Percentiles rank a stretch among this genome's conserved stretches.
Evolutionary conservation across 2,888 invertebrate species (phyloP).

Genomic region (Leucophenga montana): DNA sequence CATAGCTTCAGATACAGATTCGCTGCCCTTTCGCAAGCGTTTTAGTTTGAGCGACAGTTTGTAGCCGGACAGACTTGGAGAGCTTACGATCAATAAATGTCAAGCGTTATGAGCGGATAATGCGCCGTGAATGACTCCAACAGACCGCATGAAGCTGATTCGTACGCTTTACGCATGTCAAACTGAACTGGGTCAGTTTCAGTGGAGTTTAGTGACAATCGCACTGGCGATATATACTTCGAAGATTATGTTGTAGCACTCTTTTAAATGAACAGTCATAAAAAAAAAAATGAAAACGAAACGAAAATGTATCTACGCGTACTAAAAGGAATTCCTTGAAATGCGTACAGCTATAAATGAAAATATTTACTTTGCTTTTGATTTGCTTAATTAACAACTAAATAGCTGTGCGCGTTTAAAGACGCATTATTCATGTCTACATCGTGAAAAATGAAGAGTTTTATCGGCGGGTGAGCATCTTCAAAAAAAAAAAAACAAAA

Average conservation of each 20-base stretch:
- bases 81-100: slow-evolving; percentile 67
- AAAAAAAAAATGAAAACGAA: background rate
- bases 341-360: slow-evolving; percentile 17
- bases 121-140: slow-evolving; percentile 27
- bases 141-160: background rate
- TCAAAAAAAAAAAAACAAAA: slow-evolving; percentile 11
- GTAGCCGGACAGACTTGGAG: too few relatives aligned
- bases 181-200: slow-evolving; percentile 56
- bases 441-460: slow-evolving; percentile 55
- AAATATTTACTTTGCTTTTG: slow-evolving; percentile 49
- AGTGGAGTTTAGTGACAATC: slow-evolving; percentile 26
- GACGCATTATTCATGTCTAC: slow-evolving; percentile 44
- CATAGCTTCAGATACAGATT: slow-evolving; percentile 32
- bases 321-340: slow-evolving; percentile 48
- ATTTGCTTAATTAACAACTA: slow-evolving; percentile 64
- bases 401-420: slow-evolving; percentile 49
- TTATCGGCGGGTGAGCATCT: slow-evolving; percentile 30
- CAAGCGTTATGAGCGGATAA: slow-evolving; percentile 52
- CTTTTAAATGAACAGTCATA: background rate
- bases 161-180: slow-evolving; percentile 41
- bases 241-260: background rate
- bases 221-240: background rate
- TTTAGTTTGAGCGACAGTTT: slow-evolving; percentile 60
- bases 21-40: slow-evolving; percentile 40
- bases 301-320: background rate